A percentile compares a stretch with the other conserved stretches of the same genome.
Evolutionary conservation across 2,888 invertebrate species (phyloP).

Genomic region (Brassicogethes aeneus): DNA sequence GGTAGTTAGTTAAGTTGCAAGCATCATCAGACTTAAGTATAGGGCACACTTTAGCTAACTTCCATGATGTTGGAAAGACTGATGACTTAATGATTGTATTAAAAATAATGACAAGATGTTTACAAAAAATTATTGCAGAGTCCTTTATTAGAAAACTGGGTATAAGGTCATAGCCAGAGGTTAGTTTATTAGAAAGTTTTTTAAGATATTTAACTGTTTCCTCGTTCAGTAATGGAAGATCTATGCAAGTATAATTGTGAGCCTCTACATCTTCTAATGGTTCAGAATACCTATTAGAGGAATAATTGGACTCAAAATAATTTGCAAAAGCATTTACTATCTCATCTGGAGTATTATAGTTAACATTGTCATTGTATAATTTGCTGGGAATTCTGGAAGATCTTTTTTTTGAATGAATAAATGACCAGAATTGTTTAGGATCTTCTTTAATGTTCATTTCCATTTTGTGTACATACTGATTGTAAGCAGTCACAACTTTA

Average conservation of each 20-base stretch:
- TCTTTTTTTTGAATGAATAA: slow-evolving; percentile 3
- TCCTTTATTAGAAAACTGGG: slow-evolving; percentile 4
- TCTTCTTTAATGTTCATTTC: too few species aligned
- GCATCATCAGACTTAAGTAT: slow-evolving; percentile 4
- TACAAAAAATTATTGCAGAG: slow-evolving; percentile 2
- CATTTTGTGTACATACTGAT: too few species aligned
- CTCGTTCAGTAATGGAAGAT: not conserved
- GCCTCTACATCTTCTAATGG: not conserved
- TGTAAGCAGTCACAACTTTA: too few species aligned
- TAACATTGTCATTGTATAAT: slow-evolving; percentile 1
- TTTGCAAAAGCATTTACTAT: slow-evolving; percentile 6
- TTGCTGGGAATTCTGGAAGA: slow-evolving; percentile 4
- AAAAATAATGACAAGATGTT: not conserved
- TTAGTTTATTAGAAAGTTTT: slow-evolving; percentile 1
- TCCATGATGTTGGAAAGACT: slow-evolving; percentile 2
- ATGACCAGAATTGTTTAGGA: not conserved
- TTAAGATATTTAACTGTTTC: not conserved
- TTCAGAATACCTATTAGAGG: not conserved
- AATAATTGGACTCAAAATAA: slow-evolving; percentile 5
- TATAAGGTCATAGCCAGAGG: not conserved
- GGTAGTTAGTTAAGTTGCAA: slow-evolving; percentile 4
- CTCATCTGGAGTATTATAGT: not conserved
- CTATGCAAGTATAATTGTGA: not conserved
- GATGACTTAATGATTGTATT: slow-evolving; percentile 4
- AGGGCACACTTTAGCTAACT: slow-evolving; percentile 2